Percentiles rank a stretch among this genome's conserved stretches.
Evolutionary conservation across 2,888 invertebrate species (phyloP).

Genomic region (Cinara cedri): DNA sequence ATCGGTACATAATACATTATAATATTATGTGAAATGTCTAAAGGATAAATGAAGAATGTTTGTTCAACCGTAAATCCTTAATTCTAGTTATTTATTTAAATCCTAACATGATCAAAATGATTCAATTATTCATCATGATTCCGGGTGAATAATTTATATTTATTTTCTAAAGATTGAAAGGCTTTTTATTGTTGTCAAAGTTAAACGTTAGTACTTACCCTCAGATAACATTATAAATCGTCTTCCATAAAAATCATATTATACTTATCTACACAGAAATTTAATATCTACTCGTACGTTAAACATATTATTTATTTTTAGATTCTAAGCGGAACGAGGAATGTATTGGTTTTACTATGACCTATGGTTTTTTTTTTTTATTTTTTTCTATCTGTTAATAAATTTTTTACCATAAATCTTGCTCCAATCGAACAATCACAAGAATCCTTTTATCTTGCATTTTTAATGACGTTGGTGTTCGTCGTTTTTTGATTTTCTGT

Average conservation of each 20-base stretch:
- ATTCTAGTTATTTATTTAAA: slow-evolving; percentile 14
- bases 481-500: too few species aligned
- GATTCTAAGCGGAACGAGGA: too few species aligned
- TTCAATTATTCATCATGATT: neutral
- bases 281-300: too few species aligned
- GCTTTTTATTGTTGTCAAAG: neutral
- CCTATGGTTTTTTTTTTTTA: too few species aligned
- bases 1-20: neutral
- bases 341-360: too few species aligned
- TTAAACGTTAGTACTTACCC: neutral
- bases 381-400: too few species aligned
- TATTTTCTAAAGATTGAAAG: neutral
- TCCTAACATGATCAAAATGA: neutral
- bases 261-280: too few species aligned
- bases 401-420: too few species aligned
- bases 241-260: neutral
- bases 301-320: too few species aligned
- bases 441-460: too few species aligned
- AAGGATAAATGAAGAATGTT: neutral
- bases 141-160: neutral
- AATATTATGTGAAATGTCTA: neutral
- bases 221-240: neutral
- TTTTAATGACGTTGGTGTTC: too few species aligned
- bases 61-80: neutral
- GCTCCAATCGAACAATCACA: too few species aligned